Evolutionary conservation across 1,140 invertebrate genomes (phyloP).

Genomic region (Ptiloglossa arizonensis): DNA sequence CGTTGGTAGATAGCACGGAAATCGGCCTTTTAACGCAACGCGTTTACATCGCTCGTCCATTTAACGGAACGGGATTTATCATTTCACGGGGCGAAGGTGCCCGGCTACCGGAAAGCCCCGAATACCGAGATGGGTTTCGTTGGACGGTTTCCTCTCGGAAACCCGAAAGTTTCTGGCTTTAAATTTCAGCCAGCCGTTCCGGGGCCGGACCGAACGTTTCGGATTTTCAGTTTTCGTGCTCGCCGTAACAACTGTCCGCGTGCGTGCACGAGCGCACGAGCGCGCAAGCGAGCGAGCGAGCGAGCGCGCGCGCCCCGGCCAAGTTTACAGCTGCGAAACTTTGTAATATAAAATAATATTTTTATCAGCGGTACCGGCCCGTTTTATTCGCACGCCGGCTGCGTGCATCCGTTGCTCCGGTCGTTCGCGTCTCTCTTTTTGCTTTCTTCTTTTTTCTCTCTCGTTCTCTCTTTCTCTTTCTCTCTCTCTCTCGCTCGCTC

Average conservation of each 20-base stretch:
- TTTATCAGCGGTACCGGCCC: constrained; percentile 22
- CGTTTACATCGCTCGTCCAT: constrained; percentile 26
- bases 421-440: neutral
- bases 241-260: constrained; percentile 18
- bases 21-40: constrained; percentile 20
- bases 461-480: neutral
- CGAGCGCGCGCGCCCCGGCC: neutral
- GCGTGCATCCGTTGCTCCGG: neutral
- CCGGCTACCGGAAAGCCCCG: constrained; percentile 20
- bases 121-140: constrained; percentile 48
- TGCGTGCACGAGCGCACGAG: too few species aligned
- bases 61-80: constrained; percentile 33
- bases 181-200: constrained; percentile 43
- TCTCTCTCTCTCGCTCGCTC: neutral
- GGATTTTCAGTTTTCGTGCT: constrained; percentile 39
- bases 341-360: constrained; percentile 52
- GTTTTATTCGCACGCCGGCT: constrained; percentile 32
- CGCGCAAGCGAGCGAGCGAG: too few species aligned
- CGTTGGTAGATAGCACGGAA: neutral
- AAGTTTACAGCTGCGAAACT: constrained; percentile 40
- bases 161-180: constrained; percentile 53
- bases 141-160: constrained; percentile 51
- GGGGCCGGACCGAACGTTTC: constrained; percentile 34
- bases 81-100: constrained; percentile 11
- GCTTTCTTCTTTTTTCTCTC: neutral